phyloP scores from a whole-genome alignment of 2,113 vertebrate genomes.

The Ceratotherium simum region DNA sequence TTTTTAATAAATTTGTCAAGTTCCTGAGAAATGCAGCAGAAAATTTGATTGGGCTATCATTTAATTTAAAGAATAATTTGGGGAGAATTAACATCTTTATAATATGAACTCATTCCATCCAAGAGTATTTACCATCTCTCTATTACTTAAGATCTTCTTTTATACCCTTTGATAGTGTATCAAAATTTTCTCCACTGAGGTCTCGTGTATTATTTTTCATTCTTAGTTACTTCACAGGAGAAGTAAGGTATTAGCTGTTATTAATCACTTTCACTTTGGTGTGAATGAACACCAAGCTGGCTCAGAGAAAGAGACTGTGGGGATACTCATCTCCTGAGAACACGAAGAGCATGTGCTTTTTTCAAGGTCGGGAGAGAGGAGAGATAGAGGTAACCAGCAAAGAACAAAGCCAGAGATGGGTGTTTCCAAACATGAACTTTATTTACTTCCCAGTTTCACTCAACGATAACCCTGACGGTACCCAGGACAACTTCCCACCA shows the following conservation, averaged over 20 bases:
- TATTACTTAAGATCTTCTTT: background rate
- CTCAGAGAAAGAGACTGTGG: background rate
- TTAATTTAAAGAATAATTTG: background rate
- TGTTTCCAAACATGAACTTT: background rate
- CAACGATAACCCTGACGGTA: background rate
- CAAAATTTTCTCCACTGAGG: background rate
- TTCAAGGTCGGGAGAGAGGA: background rate
- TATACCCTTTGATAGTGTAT: background rate
- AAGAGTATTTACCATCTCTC: background rate
- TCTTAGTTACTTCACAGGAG: background rate
- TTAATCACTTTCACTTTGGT: background rate
- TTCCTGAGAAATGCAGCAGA: background rate
- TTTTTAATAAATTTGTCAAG: background rate
- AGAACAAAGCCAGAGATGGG: background rate
- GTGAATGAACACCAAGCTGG: background rate
- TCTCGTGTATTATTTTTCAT: background rate
- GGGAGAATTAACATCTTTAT: slow-evolving; percentile 29
- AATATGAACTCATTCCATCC: background rate
- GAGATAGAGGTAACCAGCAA: background rate
- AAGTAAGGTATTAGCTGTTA: background rate
- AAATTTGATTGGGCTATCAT: background rate
- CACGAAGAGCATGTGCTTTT: background rate
- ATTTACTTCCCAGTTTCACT: background rate
- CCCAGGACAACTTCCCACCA: background rate
- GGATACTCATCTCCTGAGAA: background rate